A percentile compares a stretch with the other conserved stretches of the same genome.
Conservation (phyloP, 2,888 invertebrate species). For the Agriopis marginaria region DNA sequence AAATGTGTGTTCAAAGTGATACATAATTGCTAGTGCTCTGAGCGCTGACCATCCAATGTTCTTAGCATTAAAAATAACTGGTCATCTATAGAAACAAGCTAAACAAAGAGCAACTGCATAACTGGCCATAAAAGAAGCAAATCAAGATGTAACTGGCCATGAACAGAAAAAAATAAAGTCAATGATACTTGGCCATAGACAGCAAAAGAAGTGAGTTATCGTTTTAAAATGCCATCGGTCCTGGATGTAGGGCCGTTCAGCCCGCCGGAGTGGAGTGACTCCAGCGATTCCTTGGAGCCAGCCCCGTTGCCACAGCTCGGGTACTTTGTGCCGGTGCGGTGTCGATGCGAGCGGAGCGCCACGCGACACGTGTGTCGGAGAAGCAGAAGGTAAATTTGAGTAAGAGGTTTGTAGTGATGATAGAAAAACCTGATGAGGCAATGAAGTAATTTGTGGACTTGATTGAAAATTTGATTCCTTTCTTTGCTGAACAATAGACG, state of each 20-base stretch:
- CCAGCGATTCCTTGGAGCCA: constrained; percentile 75
- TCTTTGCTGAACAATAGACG: too few species aligned
- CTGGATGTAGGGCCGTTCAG: constrained; percentile 73
- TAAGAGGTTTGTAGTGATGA: background rate
- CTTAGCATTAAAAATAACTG: background rate
- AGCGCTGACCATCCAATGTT: too few species aligned
- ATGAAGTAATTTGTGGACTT: too few species aligned
- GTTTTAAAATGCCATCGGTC: constrained; percentile 72
- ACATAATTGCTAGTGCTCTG: too few species aligned
- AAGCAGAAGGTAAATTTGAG: constrained; percentile 72
- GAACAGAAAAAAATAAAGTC: background rate
- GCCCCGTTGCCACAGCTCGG: constrained; percentile 84
- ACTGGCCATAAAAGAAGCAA: background rate
- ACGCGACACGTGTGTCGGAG: constrained; percentile 80
- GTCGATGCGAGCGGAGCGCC: constrained; percentile 73
- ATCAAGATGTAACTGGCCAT: constrained; percentile 12
- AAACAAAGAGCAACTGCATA: background rate
- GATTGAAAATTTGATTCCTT: too few species aligned
- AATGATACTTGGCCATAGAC: constrained; percentile 10
- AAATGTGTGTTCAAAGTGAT: background rate
- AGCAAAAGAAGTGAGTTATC: constrained; percentile 11
- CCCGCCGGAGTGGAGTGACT: constrained; percentile 82
- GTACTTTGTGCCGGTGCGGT: constrained; percentile 87
- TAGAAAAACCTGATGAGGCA: too few species aligned
- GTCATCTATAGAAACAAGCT: background rate